Conservation (phyloP, 2,797 vertebrate species). For the Ctenopoma kingsleyae region DNA sequence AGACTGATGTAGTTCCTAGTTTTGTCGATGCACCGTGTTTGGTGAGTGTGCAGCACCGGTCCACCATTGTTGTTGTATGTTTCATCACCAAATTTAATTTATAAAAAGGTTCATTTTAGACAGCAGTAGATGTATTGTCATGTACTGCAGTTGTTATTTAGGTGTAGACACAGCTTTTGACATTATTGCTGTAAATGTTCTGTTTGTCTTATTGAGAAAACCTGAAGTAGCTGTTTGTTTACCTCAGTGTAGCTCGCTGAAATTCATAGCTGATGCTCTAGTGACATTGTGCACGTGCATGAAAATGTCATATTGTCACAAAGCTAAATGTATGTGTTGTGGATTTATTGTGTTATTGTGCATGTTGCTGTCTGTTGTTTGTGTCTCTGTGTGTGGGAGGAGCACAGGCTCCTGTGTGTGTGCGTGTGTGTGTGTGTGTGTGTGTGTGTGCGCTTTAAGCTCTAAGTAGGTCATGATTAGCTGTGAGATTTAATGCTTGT, state of each 20-base stretch:
- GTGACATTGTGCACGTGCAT: not conserved
- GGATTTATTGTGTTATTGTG: not conserved
- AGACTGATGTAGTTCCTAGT: slow-evolving; percentile 20
- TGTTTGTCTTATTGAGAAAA: not conserved
- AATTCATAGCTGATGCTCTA: not conserved
- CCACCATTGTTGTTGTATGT: not conserved
- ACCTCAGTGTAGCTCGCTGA: not conserved
- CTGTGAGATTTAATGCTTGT: slow-evolving; percentile 48
- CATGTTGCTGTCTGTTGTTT: slow-evolving; percentile 20
- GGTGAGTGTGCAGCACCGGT: slow-evolving; percentile 39
- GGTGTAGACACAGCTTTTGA: not conserved
- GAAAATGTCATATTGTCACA: not conserved
- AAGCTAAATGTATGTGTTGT: not conserved
- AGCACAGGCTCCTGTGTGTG: slow-evolving; percentile 24
- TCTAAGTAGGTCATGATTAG: slow-evolving; percentile 80
- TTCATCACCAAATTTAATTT: not conserved
- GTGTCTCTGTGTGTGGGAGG: slow-evolving; percentile 46
- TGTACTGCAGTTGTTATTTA: not conserved
- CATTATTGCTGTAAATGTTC: not conserved
- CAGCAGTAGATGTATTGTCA: not conserved
- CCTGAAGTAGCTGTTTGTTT: not conserved
- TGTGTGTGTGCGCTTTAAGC: slow-evolving; percentile 12
- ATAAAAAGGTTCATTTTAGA: not conserved
- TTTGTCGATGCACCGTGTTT: slow-evolving; percentile 1
- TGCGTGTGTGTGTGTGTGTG: slow-evolving; percentile 24